These are phyloP conservation scores for Drosophila imparisetae DNA, from an alignment of 2,888 invertebrate genomes.

Conservation along the genomic window DNA sequence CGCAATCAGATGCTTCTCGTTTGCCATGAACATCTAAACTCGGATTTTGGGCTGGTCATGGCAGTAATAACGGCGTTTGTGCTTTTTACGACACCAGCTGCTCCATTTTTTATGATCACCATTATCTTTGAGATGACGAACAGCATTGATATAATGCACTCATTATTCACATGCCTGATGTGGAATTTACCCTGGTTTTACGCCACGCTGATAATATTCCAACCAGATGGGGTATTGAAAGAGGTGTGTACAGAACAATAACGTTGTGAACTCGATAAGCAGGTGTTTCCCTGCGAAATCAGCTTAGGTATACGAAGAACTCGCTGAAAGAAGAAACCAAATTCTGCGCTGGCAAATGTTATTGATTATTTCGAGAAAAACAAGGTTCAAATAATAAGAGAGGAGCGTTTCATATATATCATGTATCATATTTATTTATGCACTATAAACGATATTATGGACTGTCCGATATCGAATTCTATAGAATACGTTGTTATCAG, in stretches of 20 bases:
- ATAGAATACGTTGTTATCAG: too few relatives aligned
- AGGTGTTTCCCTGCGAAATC: not conserved
- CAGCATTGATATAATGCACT: not conserved
- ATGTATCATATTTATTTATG: not conserved
- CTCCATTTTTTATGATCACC: constrained; percentile 66
- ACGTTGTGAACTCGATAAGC: not conserved
- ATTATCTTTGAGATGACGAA: constrained; percentile 44
- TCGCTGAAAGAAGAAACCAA: not conserved
- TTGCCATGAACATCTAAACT: constrained; percentile 62
- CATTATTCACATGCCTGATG: constrained; percentile 17
- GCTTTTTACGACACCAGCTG: constrained; percentile 54
- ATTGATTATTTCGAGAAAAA: not conserved
- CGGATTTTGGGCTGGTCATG: constrained; percentile 59
- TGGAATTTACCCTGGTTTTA: constrained; percentile 58
- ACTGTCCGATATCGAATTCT: not conserved
- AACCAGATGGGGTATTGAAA: constrained; percentile 42
- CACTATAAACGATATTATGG: constrained; percentile 1
- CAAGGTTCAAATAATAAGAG: not conserved
- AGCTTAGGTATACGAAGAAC: not conserved
- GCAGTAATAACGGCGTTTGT: constrained; percentile 53
- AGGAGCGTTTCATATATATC: not conserved
- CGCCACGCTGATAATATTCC: constrained; percentile 41
- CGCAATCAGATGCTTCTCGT: constrained; percentile 58
- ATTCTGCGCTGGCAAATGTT: not conserved
- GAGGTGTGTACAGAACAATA: constrained; percentile 54